Conservation (phyloP, 1,140 invertebrate genomes). For the Magallana angulata region DNA sequence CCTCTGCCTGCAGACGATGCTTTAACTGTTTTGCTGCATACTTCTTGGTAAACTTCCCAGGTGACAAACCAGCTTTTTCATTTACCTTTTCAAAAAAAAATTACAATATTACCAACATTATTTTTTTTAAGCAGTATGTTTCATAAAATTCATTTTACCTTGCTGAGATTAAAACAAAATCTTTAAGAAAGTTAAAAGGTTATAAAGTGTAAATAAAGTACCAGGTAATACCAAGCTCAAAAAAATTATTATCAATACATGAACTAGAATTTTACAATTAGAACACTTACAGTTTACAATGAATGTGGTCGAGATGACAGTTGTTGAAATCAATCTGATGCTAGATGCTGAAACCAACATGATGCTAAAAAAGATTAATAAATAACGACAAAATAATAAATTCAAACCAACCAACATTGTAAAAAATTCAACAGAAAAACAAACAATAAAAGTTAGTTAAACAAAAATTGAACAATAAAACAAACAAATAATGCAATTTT, state of each 20-base stretch:
- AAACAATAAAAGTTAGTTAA: neutral
- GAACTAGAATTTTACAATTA: neutral
- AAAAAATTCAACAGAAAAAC: neutral
- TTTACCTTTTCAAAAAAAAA: slow-evolving; percentile 24
- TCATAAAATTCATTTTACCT: neutral
- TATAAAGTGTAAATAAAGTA: neutral
- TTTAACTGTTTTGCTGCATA: slow-evolving; percentile 46
- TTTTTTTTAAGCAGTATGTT: neutral
- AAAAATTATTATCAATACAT: neutral
- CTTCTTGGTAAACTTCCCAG: slow-evolving; percentile 41
- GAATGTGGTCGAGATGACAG: neutral
- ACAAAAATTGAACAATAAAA: neutral
- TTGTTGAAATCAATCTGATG: slow-evolving; percentile 1
- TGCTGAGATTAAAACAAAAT: neutral
- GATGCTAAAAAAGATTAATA: neutral
- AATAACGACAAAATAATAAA: neutral
- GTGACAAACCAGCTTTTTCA: slow-evolving; percentile 48
- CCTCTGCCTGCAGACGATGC: slow-evolving; percentile 26
- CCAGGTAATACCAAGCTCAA: neutral
- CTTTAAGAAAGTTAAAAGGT: neutral
- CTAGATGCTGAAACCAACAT: neutral
- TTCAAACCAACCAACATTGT: no score
- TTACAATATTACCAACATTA: neutral
- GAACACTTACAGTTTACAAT: neutral
- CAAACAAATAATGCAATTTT: no score